phyloP scores from a whole-genome alignment of 2,797 vertebrate genomes.

The Anomalospiza imberbis region DNA sequence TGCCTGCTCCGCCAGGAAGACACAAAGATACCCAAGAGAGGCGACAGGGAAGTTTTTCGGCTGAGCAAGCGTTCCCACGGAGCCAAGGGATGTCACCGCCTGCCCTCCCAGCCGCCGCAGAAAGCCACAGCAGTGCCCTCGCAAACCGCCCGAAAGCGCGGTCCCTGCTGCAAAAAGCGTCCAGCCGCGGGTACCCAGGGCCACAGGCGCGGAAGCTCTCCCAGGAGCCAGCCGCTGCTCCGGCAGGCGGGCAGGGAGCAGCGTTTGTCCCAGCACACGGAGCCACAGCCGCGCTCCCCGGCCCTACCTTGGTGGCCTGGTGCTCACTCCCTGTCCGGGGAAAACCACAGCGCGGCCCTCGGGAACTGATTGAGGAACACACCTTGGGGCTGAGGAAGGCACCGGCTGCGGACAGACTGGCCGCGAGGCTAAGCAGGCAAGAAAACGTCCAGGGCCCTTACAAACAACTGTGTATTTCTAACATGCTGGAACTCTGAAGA shows the following conservation, averaged over 20 bases:
- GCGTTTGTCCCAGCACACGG: accelerated
- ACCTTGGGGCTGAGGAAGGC: background rate
- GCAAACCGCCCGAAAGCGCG: accelerated
- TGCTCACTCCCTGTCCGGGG: background rate
- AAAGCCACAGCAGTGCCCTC: accelerated
- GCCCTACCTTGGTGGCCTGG: no score
- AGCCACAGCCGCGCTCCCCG: background rate
- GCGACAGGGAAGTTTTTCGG: accelerated
- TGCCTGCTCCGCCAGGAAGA: background rate
- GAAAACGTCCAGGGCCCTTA: background rate
- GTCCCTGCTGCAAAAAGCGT: accelerated
- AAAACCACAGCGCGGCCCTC: background rate
- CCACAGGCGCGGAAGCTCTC: background rate
- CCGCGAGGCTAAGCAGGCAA: background rate
- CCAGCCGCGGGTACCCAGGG: accelerated
- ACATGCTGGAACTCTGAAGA: background rate
- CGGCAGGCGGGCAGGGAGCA: no score
- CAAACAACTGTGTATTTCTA: background rate
- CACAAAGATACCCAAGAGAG: background rate
- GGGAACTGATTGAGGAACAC: background rate
- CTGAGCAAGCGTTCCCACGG: background rate
- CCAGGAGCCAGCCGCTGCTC: background rate
- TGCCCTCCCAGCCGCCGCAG: background rate
- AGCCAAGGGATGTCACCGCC: accelerated
- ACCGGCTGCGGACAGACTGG: background rate